Conservation (phyloP, 2,888 invertebrate species). For the Caenorhabditis japonica region DNA sequence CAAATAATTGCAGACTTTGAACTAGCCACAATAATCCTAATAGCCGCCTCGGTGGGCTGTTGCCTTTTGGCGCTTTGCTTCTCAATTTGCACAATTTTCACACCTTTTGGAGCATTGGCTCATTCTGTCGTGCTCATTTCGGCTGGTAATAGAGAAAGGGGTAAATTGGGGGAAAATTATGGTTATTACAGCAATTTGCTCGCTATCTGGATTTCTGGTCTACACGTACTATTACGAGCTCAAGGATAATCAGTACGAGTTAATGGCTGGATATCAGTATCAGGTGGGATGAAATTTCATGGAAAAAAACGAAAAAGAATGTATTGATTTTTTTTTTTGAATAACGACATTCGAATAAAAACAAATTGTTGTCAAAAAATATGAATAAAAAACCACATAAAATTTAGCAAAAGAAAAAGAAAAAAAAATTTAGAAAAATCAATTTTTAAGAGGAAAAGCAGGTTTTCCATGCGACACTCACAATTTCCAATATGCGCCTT, state of each 20-base stretch:
- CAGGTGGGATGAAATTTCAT: constrained; percentile 28
- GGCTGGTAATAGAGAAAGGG: no score
- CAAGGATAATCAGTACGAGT: constrained; percentile 63
- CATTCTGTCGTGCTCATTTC: constrained; percentile 59
- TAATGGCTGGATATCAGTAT: constrained; percentile 54
- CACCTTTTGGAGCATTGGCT: constrained; percentile 62
- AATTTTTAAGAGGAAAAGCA: not conserved
- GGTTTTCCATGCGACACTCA: no score
- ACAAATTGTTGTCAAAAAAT: not conserved
- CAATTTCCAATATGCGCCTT: not conserved
- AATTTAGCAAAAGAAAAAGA: no score
- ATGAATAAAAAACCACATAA: not conserved
- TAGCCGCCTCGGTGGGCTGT: constrained; percentile 45
- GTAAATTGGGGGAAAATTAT: not conserved
- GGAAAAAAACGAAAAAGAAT: not conserved
- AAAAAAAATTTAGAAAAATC: no score
- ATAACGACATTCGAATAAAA: not conserved
- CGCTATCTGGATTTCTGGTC: constrained; percentile 55
- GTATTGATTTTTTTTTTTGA: not conserved
- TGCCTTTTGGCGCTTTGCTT: constrained; percentile 57
- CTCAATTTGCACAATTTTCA: constrained; percentile 65
- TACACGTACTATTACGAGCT: constrained; percentile 66
- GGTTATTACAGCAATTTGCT: constrained; percentile 55
- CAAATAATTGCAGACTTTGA: constrained; percentile 60
- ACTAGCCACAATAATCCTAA: constrained; percentile 59